Evolutionary conservation across 1,140 invertebrate genomes (phyloP).

Genomic region (Gyrodactylus salaris): DNA sequence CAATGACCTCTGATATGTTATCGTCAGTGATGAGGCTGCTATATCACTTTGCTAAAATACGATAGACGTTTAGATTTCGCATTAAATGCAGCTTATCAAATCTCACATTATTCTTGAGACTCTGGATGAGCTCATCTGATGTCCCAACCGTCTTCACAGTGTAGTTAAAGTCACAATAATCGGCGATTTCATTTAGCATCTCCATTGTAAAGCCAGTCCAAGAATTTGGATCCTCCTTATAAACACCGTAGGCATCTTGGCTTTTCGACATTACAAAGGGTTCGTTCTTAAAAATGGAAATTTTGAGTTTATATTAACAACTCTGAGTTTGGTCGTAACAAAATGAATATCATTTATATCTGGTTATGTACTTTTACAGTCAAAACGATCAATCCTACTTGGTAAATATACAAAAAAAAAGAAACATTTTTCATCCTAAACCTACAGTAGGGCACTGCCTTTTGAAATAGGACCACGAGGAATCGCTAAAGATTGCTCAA

Average conservation of each 20-base stretch:
- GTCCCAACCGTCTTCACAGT: background rate
- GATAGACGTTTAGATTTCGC: background rate
- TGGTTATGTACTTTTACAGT: no score
- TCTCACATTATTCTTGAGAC: background rate
- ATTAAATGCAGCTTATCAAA: background rate
- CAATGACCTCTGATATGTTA: conserved; percentile 57
- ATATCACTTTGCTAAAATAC: conserved; percentile 53
- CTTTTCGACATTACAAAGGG: background rate
- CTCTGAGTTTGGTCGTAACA: no score
- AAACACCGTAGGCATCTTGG: background rate
- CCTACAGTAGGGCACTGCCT: no score
- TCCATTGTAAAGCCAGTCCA: background rate
- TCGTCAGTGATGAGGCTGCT: conserved; percentile 70
- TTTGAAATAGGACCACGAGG: no score
- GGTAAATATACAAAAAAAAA: no score
- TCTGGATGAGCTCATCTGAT: background rate
- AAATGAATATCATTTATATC: no score
- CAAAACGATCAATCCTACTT: no score
- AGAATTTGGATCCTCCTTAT: background rate
- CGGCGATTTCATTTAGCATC: background rate
- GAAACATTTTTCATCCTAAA: no score
- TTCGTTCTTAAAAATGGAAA: background rate
- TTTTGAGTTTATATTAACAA: no score
- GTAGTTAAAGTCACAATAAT: background rate
- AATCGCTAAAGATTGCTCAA: no score